phyloP scores from a whole-genome alignment of 37 sponge, comb jelly and placozoan genomes.

The Chondrilla cf. caribensis region DNA sequence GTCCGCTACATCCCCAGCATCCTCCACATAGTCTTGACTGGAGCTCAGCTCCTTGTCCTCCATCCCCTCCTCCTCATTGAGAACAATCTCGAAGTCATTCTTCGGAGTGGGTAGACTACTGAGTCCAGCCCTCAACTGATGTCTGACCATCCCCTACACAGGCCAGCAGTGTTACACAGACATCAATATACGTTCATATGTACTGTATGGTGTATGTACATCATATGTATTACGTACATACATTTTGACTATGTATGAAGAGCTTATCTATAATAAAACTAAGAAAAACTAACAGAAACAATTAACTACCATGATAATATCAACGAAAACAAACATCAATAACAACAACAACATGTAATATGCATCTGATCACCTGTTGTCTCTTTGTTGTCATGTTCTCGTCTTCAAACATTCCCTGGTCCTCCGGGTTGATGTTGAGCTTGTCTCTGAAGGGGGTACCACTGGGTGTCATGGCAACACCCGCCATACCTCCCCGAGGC shows the following conservation, averaged over 20 bases:
- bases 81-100: conserved; percentile 97
- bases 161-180: background rate
- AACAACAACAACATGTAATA: too few relatives aligned
- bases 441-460: conserved; percentile 87
- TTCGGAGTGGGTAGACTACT: conserved; percentile 83
- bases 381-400: background rate
- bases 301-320: too few relatives aligned
- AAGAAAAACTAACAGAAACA: too few relatives aligned
- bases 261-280: too few relatives aligned
- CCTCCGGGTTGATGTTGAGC: conserved; percentile 78
- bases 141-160: background rate
- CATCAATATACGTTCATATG: background rate
- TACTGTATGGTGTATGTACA: background rate
- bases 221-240: background rate
- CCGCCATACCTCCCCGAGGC: background rate
- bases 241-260: background rate
- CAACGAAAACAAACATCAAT: too few relatives aligned
- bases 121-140: conserved; percentile 60
- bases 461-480: conserved; percentile 39
- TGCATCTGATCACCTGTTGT: conserved; percentile 11
- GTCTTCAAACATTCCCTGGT: conserved; percentile 23
- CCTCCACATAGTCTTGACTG: conserved; percentile 45
- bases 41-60: conserved; percentile 28
- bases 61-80: conserved; percentile 65
- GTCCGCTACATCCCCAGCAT: conserved; percentile 70